Evolutionary conservation across 1,140 invertebrate genomes (phyloP).

Genomic region (Cyrtorhinus lividipennis): DNA sequence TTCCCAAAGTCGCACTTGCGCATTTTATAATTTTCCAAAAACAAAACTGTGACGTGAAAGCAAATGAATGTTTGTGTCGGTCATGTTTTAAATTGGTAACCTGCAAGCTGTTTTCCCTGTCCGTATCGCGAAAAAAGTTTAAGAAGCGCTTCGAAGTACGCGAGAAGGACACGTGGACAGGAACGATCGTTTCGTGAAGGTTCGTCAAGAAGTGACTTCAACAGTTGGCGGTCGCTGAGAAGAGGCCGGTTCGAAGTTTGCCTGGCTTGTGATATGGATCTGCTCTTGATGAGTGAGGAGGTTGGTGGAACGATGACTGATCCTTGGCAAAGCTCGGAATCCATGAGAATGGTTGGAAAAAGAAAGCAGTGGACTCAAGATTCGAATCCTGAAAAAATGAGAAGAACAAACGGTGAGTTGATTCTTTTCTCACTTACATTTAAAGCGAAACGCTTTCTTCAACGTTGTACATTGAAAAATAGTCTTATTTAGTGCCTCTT

Average conservation of each 20-base stretch:
- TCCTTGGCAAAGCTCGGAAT: slow-evolving; percentile 12
- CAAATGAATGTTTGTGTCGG: background rate
- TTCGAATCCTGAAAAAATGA: slow-evolving; percentile 16
- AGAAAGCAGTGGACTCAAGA: slow-evolving; percentile 19
- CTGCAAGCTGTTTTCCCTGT: slow-evolving; percentile 18
- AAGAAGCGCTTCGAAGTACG: background rate
- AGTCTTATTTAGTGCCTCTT: too few species aligned
- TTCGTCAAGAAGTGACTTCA: too few species aligned
- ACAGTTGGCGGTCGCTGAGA: background rate
- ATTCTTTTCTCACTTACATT: too few species aligned
- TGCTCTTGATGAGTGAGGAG: slow-evolving; percentile 14
- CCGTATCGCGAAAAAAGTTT: background rate
- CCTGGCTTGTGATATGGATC: slow-evolving; percentile 12
- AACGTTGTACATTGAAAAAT: too few species aligned
- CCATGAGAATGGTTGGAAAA: slow-evolving; percentile 10
- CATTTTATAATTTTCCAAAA: background rate
- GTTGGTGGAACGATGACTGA: background rate
- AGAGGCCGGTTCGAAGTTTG: background rate
- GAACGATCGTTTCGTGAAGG: too few species aligned
- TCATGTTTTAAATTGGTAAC: slow-evolving; percentile 14
- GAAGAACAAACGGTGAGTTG: slow-evolving; percentile 14
- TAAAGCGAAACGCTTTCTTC: too few species aligned
- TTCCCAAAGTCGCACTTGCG: background rate
- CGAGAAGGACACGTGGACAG: background rate
- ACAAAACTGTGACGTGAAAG: background rate